Evolutionary conservation across 2,113 vertebrate genomes (phyloP), one percentile per base, ranked within the genome.

Genomic region (Dendropsophus ebraccatus): DNA sequence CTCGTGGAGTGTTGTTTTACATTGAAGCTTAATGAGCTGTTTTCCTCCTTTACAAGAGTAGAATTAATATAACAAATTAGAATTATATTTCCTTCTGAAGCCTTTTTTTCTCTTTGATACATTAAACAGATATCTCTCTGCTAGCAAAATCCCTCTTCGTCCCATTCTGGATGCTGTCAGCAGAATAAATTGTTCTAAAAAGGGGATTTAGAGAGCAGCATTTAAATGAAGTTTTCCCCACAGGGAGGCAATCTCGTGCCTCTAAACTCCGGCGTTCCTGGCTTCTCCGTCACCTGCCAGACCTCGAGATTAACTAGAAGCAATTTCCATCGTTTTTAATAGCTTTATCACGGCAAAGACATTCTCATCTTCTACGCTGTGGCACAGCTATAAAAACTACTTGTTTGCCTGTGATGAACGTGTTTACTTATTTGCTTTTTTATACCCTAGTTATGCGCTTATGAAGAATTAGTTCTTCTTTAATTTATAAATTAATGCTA

Each of bases 211-310:
- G 56, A 47, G 60, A 47, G 23, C 56, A 47, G 78, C 35, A 65
- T 81, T 81, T 47, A 58, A 84, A 84, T 74, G 21, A 74, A 84
- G 70, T 75, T 84, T 73, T 84, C 52, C 82, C 82, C 70, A 84
- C 69, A 74, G 82, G 82, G 82, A 84, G 82, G 82, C 82, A 84
- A 84, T 84, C 69, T 84, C 60, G 65, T 56, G 35, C 69, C 82
- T 84, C 70, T n/a, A 84, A 60, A 84, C 52, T 11, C 11, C 11
- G 28, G 56, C 35, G 54, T 30, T 58, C 13, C 35, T 10, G 41
- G 69, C 52, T 75, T 84, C 32, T 30, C 50, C 9, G 70, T 56
- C 69, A 74, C 69, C 49, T 84, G 69, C 82, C 82, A 84, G 82
- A 74, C 82, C 69, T 54, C 14, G 14, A 74, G 69, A 72, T 74